Evolutionary conservation across 2,113 vertebrate genomes (phyloP), one percentile per base, ranked within the genome.

Genomic region (Neolamprologus caudopunctatus): DNA sequence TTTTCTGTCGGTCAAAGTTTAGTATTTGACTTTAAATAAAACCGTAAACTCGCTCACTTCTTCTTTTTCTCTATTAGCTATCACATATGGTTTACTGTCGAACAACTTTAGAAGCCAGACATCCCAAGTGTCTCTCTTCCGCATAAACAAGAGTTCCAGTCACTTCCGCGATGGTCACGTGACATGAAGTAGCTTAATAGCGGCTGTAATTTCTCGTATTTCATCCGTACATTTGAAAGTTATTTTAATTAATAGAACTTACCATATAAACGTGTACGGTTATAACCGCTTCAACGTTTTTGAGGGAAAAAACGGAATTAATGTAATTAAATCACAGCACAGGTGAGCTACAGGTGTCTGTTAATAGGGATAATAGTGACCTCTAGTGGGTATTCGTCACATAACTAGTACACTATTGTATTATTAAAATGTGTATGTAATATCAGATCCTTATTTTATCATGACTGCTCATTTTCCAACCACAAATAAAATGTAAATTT

Each of bases 91-190:
- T 68, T 73, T 21, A 83, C 84, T 33, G n/a, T 58, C 9, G 12
- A 35, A 17, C 7, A 84, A 84, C 16, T 33, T 75, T 4, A 66
- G 4, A 9, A 68, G 9, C 11, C 19, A 83, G 85, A 83, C 82
- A 92, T 81, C 75, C 37, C 11, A 5, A 75, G 81, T 28, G n/a
- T 68, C 50, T 92, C 55, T 63, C 93, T 94, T 95, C 94, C 94
- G 94, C 91, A 33, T 93, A 75, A 51, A 87, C 24, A 73, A 11
- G 54, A 16, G 4, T 3, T 47, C 2, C 10, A 42, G 58, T 80
- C 61, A 83, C 89, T 96, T 96, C 96, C 96, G 95, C 61, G 63
- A 2, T 88, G 28, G 45, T 19, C 89, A 94, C 81, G 88, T 95
- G 95, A 94, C 86, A 17, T 2, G 8, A 10, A 31, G 83, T 68